A percentile compares a stretch with the other conserved stretches of the same genome.
Conservation (phyloP, 2,113 vertebrate species). For the Python bivittatus region DNA sequence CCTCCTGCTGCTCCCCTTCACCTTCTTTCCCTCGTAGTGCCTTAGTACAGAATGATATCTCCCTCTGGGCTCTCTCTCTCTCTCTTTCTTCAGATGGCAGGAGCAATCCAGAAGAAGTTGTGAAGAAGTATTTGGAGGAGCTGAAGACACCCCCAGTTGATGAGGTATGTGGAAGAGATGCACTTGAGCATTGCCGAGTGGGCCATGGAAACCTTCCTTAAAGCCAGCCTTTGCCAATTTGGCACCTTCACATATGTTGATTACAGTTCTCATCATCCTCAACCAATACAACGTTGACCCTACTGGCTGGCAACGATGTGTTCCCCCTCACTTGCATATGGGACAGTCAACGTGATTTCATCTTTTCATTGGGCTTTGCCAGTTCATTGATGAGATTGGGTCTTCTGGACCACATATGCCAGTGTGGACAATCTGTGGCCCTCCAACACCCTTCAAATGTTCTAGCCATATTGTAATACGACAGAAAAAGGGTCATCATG, state of each 20-base stretch:
- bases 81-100: constrained; percentile 23
- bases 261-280: neutral
- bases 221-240: neutral
- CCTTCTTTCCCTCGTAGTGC: accelerated
- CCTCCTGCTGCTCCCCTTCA: constrained; percentile 15
- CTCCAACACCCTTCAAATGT: no score
- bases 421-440: no score
- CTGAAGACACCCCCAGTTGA: constrained; percentile 65
- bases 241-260: neutral
- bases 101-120: constrained; percentile 75
- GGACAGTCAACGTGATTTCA: neutral
- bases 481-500: no score
- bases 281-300: neutral
- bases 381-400: neutral
- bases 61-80: neutral
- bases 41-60: neutral
- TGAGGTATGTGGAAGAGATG: constrained; percentile 65
- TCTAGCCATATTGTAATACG: no score
- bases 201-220: neutral
- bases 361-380: neutral
- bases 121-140: constrained; percentile 76
- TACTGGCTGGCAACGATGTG: neutral
- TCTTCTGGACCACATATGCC: no score
- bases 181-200: accelerated
- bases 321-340: neutral